Evolutionary conservation across 2,113 vertebrate genomes (phyloP).

Genomic region (Xenopus tropicalis): UCB_Xtro_10.0 CM004444.2:143001001-143001500

Average conservation of each 20-base stretch:
- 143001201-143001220: background rate
- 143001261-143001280: slow-evolving; percentile 14
- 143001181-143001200: background rate
- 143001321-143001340: slow-evolving; percentile 28
- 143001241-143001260: background rate
- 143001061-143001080: too few species aligned
- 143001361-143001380: slow-evolving; percentile 45
- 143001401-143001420: slow-evolving; percentile 31
- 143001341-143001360: slow-evolving; percentile 25
- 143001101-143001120: too few species aligned
- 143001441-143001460: slow-evolving; percentile 22
- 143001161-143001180: too few species aligned
- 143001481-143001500: slow-evolving; percentile 43
- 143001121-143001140: too few species aligned
- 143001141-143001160: too few species aligned
- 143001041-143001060: too few species aligned
- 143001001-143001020: too few species aligned
- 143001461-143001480: slow-evolving; percentile 35
- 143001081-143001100: too few species aligned
- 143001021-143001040: too few species aligned
- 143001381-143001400: slow-evolving; percentile 36
- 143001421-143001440: slow-evolving; percentile 40
- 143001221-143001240: background rate
- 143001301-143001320: slow-evolving; percentile 29
- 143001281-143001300: slow-evolving; percentile 33